phyloP scores from a whole-genome alignment of 1,140 invertebrate species.

The Drosophila bocqueti region DNA sequence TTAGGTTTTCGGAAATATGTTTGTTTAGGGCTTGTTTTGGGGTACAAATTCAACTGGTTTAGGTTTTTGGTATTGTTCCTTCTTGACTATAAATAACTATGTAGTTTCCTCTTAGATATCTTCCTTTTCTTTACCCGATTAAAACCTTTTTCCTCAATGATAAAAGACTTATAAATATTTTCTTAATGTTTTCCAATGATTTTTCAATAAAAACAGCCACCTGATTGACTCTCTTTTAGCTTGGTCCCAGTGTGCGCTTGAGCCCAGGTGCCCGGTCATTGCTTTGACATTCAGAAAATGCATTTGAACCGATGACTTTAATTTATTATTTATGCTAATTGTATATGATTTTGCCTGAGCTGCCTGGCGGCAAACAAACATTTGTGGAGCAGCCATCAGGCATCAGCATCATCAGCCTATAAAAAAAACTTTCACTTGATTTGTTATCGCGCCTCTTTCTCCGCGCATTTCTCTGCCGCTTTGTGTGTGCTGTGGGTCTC shows the following conservation, averaged over 20 bases:
- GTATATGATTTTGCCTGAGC: conserved; percentile 43
- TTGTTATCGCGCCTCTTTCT: conserved; percentile 45
- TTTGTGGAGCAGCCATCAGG: conserved; percentile 27
- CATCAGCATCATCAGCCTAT: conserved; percentile 44
- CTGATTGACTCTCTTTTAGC: not conserved
- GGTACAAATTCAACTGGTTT: too few species aligned
- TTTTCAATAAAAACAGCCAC: not conserved
- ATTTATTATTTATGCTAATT: conserved; percentile 55
- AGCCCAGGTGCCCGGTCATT: conserved; percentile 32
- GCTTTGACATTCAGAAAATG: conserved; percentile 37
- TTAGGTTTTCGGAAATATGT: not conserved
- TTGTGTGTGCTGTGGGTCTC: conserved; percentile 42
- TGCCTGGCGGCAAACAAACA: conserved; percentile 20
- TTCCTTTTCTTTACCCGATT: not conserved
- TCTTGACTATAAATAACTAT: not conserved
- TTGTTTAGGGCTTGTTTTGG: not conserved
- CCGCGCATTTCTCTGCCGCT: conserved; percentile 30
- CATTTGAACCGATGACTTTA: conserved; percentile 50
- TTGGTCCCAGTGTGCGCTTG: conserved; percentile 17
- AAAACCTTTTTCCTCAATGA: not conserved
- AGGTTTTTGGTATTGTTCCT: not conserved
- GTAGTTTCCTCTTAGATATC: not conserved
- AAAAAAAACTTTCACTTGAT: conserved; percentile 56
- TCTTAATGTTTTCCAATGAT: not conserved
- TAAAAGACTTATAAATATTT: not conserved